A percentile compares a stretch with the other conserved stretches of the same genome.
Conservation (phyloP, 2,113 vertebrate genomes). For the Oenanthe oenanthe region DNA sequence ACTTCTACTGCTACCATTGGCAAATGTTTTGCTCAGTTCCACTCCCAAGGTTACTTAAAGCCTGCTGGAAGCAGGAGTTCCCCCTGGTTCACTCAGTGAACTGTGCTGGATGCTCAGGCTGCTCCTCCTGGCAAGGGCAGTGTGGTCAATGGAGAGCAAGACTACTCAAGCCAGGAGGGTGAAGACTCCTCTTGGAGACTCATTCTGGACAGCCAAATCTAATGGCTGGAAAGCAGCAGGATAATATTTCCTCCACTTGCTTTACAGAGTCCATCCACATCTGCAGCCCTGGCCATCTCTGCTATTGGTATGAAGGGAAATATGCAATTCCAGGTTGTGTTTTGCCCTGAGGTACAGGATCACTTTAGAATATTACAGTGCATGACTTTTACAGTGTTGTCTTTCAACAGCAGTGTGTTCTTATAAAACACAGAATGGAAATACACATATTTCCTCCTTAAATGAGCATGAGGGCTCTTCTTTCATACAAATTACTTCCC, state of each 20-base stretch:
- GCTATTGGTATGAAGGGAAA: neutral
- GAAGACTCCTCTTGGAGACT: neutral
- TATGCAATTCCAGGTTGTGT: neutral
- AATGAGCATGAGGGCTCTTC: constrained; percentile 12
- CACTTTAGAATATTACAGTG: neutral
- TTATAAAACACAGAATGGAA: constrained; percentile 12
- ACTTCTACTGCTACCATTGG: neutral
- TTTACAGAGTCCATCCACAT: neutral
- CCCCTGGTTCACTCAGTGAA: accelerated
- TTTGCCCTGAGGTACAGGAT: neutral
- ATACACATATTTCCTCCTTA: neutral
- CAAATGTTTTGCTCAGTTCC: neutral
- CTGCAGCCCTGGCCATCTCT: neutral
- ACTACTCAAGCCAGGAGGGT: neutral
- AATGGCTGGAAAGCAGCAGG: neutral
- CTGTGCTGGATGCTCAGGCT: accelerated
- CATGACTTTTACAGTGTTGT: constrained; percentile 13
- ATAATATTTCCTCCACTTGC: neutral
- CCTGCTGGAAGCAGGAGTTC: neutral
- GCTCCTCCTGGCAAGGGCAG: no score
- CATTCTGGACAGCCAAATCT: neutral
- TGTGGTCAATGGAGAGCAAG: accelerated
- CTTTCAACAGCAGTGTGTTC: constrained; percentile 20
- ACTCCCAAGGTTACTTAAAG: neutral
- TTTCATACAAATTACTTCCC: constrained; percentile 4